Conservation (phyloP, 2,888 invertebrate genomes). For the Alsophila aescularia region DNA sequence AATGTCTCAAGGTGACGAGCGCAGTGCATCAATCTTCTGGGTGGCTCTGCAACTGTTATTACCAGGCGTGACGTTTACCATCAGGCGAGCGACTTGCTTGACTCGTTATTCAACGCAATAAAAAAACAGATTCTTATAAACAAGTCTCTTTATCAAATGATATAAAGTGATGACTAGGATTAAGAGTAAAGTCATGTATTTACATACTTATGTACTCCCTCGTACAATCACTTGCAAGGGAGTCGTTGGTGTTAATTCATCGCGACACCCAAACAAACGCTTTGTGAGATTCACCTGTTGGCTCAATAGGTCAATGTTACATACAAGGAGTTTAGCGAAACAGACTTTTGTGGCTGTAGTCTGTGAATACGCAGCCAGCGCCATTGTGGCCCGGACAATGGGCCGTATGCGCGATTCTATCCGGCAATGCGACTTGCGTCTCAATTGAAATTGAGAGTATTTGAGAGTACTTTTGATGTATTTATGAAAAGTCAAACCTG, state of each 20-base stretch:
- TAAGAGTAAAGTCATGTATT: too few species aligned
- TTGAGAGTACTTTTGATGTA: conserved; percentile 59
- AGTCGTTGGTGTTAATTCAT: conserved; percentile 59
- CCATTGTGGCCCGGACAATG: conserved; percentile 74
- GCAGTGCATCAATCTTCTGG: too few species aligned
- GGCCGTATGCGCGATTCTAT: conserved; percentile 76
- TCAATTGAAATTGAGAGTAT: conserved; percentile 76
- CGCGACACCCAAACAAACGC: conserved; percentile 79
- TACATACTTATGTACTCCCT: too few species aligned
- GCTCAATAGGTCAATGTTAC: conserved; percentile 83
- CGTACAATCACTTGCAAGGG: conserved; percentile 18
- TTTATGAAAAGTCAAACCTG: neutral
- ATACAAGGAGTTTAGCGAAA: conserved; percentile 80
- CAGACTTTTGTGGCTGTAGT: conserved; percentile 73
- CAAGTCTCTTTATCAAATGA: too few species aligned
- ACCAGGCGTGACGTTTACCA: too few species aligned
- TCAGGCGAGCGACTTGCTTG: too few species aligned
- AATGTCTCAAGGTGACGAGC: too few species aligned
- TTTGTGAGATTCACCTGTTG: conserved; percentile 79
- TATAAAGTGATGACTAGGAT: too few species aligned
- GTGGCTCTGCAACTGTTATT: too few species aligned
- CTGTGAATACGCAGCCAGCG: conserved; percentile 66
- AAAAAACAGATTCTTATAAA: too few species aligned
- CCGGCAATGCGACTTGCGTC: conserved; percentile 64
- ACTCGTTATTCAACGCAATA: too few species aligned